phyloP scores from a whole-genome alignment of 1,140 invertebrate genomes.

The Stratiolaelaps scimitus region DNA sequence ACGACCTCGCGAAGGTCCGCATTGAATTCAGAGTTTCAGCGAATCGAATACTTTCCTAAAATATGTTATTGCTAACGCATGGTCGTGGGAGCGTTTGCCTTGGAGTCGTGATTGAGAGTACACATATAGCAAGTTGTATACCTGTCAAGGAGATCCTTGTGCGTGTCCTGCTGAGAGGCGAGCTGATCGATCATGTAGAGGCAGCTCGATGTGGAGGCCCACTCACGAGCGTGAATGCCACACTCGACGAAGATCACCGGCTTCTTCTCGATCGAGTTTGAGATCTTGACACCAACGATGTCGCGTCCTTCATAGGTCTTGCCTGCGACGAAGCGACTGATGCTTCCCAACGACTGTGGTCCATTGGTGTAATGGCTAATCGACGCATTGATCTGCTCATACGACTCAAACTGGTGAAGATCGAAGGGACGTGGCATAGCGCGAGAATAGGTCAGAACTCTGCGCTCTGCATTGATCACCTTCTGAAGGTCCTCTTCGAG shows the following conservation, averaged over 20 bases:
- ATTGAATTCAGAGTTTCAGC: no score
- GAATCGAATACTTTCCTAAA: no score
- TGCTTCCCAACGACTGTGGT: conserved; percentile 38
- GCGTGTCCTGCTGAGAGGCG: conserved; percentile 9
- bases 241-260: conserved; percentile 33
- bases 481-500: conserved; percentile 3
- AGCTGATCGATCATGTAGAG: conserved; percentile 36
- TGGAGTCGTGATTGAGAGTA: no score
- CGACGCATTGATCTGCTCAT: conserved; percentile 15
- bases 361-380: conserved; percentile 7
- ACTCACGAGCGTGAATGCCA: conserved; percentile 36
- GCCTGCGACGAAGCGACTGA: conserved; percentile 45
- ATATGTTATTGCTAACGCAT: no score
- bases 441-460: neutral
- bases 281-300: conserved; percentile 48
- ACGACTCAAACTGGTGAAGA: conserved; percentile 1
- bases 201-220: conserved; percentile 36
- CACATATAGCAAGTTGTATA: neutral
- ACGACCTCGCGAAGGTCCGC: no score
- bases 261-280: conserved; percentile 21
- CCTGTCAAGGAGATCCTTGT: conserved; percentile 24
- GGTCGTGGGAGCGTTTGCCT: no score
- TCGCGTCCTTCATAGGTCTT: conserved; percentile 49
- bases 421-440: neutral
- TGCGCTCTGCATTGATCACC: neutral